A percentile compares a stretch with the other conserved stretches of the same genome.
These are phyloP conservation scores for Gambusia yucatana DNA, from an alignment of 2,797 vertebrate species.

Conservation along the genomic window DNA sequence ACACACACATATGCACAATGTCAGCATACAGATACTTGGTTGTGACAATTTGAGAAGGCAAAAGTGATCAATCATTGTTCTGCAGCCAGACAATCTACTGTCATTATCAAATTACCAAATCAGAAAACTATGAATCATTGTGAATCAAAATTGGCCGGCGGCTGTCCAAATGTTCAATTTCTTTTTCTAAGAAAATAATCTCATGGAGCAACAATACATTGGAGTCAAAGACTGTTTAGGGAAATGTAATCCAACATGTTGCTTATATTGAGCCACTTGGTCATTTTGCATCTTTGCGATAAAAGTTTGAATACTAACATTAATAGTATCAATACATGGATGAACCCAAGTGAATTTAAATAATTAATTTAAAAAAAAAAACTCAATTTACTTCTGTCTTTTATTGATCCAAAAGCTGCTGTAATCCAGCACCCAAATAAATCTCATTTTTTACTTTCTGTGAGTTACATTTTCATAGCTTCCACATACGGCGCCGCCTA, in stretches of 20 bases:
- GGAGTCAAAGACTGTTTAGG: not conserved
- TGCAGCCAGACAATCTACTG: slow-evolving; percentile 40
- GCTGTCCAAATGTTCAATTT: slow-evolving; percentile 53
- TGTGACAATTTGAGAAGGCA: slow-evolving; percentile 30
- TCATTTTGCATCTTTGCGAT: not conserved
- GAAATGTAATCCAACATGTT: not conserved
- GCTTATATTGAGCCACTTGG: not conserved
- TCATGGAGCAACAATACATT: not conserved
- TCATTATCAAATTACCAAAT: slow-evolving; percentile 66
- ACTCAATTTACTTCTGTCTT: too few species aligned
- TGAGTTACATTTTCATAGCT: too few species aligned
- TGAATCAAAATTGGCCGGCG: slow-evolving; percentile 61
- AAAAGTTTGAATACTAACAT: not conserved
- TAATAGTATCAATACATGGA: not conserved
- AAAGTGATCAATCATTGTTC: slow-evolving; percentile 56
- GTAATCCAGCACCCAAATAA: too few species aligned
- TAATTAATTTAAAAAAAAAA: not conserved
- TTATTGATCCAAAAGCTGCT: too few species aligned
- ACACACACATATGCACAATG: slow-evolving; percentile 7
- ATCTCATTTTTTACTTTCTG: too few species aligned
- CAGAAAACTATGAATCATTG: slow-evolving; percentile 68
- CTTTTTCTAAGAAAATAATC: slow-evolving; percentile 33
- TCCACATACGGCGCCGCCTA: too few species aligned
- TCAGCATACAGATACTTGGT: slow-evolving; percentile 30
- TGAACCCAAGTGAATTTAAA: not conserved